A percentile compares a stretch with the other conserved stretches of the same genome.
Evolutionary conservation across 2,888 invertebrate species (phyloP).

Genomic region (Autographa gamma): DNA sequence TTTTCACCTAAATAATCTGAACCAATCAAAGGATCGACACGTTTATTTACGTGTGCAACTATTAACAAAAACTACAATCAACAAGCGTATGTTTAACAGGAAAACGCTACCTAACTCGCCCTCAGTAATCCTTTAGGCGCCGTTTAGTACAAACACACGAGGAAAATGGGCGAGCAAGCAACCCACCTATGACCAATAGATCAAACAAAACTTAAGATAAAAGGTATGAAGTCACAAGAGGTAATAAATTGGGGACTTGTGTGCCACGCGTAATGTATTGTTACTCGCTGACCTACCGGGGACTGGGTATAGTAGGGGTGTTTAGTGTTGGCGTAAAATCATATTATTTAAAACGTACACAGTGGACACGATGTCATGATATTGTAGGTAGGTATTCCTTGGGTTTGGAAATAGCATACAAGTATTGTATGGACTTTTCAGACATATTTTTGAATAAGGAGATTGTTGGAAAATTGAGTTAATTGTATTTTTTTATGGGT

Average conservation of each 20-base stretch:
- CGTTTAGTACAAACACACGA: not conserved
- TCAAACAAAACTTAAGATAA: not conserved
- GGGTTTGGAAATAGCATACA: too few species aligned
- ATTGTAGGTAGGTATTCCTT: too few species aligned
- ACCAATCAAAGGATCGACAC: not conserved
- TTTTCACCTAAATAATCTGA: not conserved
- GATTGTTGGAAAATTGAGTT: too few species aligned
- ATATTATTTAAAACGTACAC: too few species aligned
- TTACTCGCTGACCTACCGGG: conserved; percentile 31
- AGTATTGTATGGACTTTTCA: too few species aligned
- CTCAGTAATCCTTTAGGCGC: not conserved
- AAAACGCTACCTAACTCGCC: not conserved
- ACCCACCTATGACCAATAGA: conserved; percentile 10
- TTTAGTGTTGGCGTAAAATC: conserved; percentile 29
- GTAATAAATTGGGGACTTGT: conserved; percentile 41
- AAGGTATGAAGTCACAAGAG: conserved; percentile 18
- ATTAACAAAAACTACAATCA: not conserved
- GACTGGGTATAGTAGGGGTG: not conserved
- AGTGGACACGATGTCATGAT: too few species aligned
- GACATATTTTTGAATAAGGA: too few species aligned
- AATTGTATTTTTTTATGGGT: too few species aligned
- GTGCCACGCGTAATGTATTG: conserved; percentile 37
- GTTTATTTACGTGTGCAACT: not conserved
- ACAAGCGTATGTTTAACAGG: not conserved
- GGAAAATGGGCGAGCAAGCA: not conserved